phyloP scores from a whole-genome alignment of 2,113 vertebrate species.

The Otolemur garnettii region DNA sequence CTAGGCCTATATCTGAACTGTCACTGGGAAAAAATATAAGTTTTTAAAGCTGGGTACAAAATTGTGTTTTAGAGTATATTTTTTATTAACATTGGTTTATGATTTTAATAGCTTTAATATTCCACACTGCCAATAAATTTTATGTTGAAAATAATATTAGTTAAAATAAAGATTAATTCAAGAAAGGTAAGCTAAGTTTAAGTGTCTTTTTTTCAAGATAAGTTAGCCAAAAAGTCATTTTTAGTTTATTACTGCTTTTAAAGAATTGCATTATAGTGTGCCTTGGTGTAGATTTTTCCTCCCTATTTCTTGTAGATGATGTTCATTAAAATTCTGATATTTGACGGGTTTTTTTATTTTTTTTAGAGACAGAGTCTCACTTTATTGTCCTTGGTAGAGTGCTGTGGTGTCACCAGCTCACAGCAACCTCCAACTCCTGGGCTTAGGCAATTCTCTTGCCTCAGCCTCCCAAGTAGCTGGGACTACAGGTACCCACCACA shows the following conservation, averaged over 20 bases:
- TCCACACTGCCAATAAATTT: background rate
- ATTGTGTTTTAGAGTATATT: background rate
- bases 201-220: background rate
- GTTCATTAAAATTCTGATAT: background rate
- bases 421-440: too few relatives aligned
- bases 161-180: background rate
- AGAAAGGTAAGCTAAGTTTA: background rate
- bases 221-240: background rate
- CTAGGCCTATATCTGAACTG: background rate
- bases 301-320: background rate
- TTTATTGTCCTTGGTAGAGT: too few relatives aligned
- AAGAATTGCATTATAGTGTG: background rate
- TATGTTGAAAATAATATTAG: background rate
- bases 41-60: background rate
- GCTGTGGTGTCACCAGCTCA: too few relatives aligned
- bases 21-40: background rate
- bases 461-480: too few relatives aligned
- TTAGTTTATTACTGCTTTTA: background rate
- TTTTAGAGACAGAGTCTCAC: too few relatives aligned
- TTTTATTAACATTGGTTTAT: background rate
- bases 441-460: too few relatives aligned
- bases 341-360: background rate
- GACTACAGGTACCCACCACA: too few relatives aligned
- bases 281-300: background rate
- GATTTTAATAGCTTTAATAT: conserved; percentile 1